Evolutionary conservation across 2,797 vertebrate genomes (phyloP).

Genomic region (Labeo calbasu): DNA sequence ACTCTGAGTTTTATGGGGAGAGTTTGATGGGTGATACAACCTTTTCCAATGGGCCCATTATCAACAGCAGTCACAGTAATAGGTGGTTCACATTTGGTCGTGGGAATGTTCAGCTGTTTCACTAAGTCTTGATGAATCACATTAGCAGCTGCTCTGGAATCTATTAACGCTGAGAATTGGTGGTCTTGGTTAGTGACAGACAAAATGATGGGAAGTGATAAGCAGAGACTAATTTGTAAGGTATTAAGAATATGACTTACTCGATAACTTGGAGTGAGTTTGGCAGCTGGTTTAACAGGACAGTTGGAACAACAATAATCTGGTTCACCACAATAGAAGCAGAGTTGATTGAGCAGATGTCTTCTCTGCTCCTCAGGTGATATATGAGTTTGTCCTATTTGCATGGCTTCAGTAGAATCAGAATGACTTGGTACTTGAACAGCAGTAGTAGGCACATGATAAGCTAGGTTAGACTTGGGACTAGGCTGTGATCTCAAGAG

Average conservation of each 20-base stretch:
- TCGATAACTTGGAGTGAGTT: background rate
- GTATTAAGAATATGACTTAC: background rate
- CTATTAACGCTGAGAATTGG: background rate
- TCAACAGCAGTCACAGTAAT: background rate
- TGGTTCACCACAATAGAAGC: background rate
- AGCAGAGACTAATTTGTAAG: background rate
- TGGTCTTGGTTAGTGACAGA: background rate
- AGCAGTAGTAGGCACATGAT: background rate
- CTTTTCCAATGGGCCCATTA: background rate
- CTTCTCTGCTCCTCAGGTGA: background rate
- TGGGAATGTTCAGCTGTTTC: background rate
- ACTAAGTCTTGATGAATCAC: background rate
- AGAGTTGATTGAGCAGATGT: background rate
- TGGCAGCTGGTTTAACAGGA: background rate
- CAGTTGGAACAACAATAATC: background rate
- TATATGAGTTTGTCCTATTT: background rate
- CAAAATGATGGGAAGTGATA: background rate
- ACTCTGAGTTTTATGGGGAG: too few species aligned
- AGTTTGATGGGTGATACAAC: too few species aligned
- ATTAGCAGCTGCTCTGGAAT: background rate
- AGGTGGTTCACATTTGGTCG: background rate
- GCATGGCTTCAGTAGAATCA: background rate
- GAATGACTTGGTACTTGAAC: background rate
- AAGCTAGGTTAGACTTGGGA: background rate
- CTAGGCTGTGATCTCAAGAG: background rate